Evolutionary conservation across 2,113 vertebrate species (phyloP), one percentile per base, ranked within the genome.

Genomic region (Mugil cephalus): DNA sequence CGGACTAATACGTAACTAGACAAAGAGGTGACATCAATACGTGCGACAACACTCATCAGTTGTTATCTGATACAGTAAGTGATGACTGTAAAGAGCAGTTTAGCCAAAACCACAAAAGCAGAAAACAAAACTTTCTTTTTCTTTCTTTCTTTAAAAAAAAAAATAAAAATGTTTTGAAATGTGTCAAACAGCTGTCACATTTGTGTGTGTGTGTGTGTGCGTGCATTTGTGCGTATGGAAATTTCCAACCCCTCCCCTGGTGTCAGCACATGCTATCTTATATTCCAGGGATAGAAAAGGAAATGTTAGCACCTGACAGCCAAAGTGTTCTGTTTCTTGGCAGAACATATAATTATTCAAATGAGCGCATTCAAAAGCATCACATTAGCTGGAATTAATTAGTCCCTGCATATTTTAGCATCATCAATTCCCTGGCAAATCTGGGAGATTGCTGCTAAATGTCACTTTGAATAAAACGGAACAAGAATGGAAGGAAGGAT

Each of bases 311-410:
- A 85, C 79, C 88, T 91, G 86, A 88, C 84, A 86, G 77, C 75
- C 82, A 76, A 75, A 85, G 81, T 86, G 82, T 83, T 87, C 89
- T 91, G 80, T 88, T 92, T 89, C 69, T 85, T 79, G 72, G 88
- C 84, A 86, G 84, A 79, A 87, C 61, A 77, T 87, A 84, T 86
- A 86, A 91, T 90, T 94, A 92, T 93, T 93, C 83, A 92, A 91
- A 94, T 91, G 76, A 86, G 86, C 73, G 70, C 81, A 87, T 93
- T 89, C 87, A 87, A 88, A 82, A 83, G 82, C 73, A 90, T 88
- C 88, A 89, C 87, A 93, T 92, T 90, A 89, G 89, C 84, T 87
- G 13, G 82, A 84, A 89, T 89, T 89, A 92, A 93, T 94, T 93
- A 91, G 83, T 89, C 64, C 40, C 70, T 82, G 92, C 90, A 92